Base-by-base conservation (phyloP, 37 sponge, comb jelly and placozoan species). In the Agelas oroides region DNA sequence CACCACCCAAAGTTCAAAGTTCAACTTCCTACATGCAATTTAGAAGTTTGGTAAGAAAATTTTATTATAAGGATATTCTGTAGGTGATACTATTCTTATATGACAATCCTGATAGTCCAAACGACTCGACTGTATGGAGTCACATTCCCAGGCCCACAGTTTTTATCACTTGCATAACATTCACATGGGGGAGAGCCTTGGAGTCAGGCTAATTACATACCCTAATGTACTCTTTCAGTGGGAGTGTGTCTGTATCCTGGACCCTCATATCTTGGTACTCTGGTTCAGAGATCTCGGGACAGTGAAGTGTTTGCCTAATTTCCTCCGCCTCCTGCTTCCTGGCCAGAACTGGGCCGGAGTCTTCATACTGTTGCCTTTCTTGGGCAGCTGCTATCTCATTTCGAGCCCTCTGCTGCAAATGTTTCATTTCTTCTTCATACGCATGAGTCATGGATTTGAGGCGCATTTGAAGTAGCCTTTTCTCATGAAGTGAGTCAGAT, bases 401-500 rank as follows among this genome's bases (percentile, higher is more conserved):
- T 58, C 39, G 71, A 53, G 78, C 53, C 36, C 33, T 67, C 63
- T 70, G 56, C 38, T 68, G 76, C 20, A 74, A 0, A 41, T 56
- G 77, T 61, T 54, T 54, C 32, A 85, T 25, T 62, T 93, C 91
- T 24, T 82, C 70, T 59, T 86, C 78, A 57, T 86, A 66, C 30
- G 67, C 77, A 53, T 60, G 81, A 28, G 79, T 68, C 36, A 84
- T 67, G 20, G 92, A 82, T 55, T 76, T 59, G 23, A 94, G 78
- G 0, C 91, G 72, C 21, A 82, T 36, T 19, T 46, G 56, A 19
- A 84, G 68, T 66, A 95, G 57, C 60, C 86, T 84, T 59, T 87
- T 88, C 67, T 89, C 91, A 59, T 93, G 95, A 18, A 23, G 20
- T 0, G 73, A 66, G 56, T 95, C 88, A 16, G 83, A 73, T 38